Evolutionary conservation across 1,140 invertebrate genomes (phyloP), one percentile per base, ranked within the genome.

Genomic region (Solenopsis fugax): DNA sequence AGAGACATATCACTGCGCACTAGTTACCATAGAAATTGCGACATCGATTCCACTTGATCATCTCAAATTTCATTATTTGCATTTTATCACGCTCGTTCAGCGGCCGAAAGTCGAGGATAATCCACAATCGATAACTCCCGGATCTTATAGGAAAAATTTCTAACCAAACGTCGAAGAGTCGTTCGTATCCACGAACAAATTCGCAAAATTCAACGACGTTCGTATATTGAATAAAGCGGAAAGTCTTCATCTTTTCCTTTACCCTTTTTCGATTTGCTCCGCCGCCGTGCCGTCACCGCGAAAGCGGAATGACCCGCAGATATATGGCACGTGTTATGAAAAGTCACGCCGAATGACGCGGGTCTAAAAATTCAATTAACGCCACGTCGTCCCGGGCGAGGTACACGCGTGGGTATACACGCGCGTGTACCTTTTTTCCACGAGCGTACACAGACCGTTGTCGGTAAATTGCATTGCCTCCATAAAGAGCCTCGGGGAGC

Each of bases 311-410:
- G 52, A 50, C 64, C 60, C 64, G 85, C 76, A 69, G 85, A 60
- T 71, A 80, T 64, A 69, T 82, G 24, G 64, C 64, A 82, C 65
- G 45, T 76, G 85, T 86, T 86, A 86, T 82, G 85, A 84, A 82
- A 87, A 84, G 85, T 76, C 85, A 71, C 76, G 64, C 48, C 85
- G 41, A 82, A 84, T 65, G 52, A 84, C 45, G 85, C 85, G 78
- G 65, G 65, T 72, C 56, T 82, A 87, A 84, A 87, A 87, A 87
- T 87, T 87, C 85, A 87, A 87, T 87, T 87, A 87, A 84, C 64
- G 85, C 45, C 56, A 41, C 45, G 76, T 80, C 50, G 24, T 69
- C 64, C 85, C 34, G 75, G 50, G 64, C 76, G 45, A 78, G 75
- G 24, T 24, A 13, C 29, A 21, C 54, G 62, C 67, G 78, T 37